Base-by-base conservation (phyloP, 2,888 invertebrate genomes). In the Serrognathus titanus region DNA sequence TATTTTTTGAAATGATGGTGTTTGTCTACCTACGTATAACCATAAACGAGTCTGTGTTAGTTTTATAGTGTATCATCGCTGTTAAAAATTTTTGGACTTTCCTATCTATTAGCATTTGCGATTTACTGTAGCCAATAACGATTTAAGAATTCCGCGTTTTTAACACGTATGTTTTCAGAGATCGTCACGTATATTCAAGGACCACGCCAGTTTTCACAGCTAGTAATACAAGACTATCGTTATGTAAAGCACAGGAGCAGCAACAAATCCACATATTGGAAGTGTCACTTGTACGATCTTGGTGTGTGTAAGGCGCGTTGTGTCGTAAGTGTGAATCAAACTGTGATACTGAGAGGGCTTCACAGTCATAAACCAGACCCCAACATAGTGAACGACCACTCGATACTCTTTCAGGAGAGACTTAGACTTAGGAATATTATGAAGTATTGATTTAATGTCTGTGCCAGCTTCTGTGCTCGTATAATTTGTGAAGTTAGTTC, bases 191-290 rank as follows among this genome's bases (percentile, higher is more conserved):
- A 71, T 60, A 65, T 74, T 47, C 69, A 62, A 65, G 73, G 74
- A 12, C 63, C 66, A 8, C 64, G 72, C 24, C 64, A 64, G 35
- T 69, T 66, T 43, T 73, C 75, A 1, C 72, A 70, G 35, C 63
- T 76, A 24, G 64, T 74, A 11, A 55, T 76, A 12, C 62, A 72
- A 36, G 64, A 72, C 48, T 72, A 71, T 57, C 69, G 71, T 59
- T 76, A 73, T 60, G 65, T 75, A 36, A 77, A 76, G 59, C 76
- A 77, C 51, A 65, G 74, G 57, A 74, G 75, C 61, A 67, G 67
- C 2, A 66, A 69, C 50, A 66, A 61, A n/a, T 69, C 71, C 6
- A 74, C 74, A 1, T 77, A 77, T 58, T 77, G 76, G 75, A 77
- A 76, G 62, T 77, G 77, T 55, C 67, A 69, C 40, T 55, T 68